These are phyloP conservation scores for Dolichoris vasculosae DNA, from an alignment of 1,140 invertebrate genomes.

Conservation along the genomic window DNA sequence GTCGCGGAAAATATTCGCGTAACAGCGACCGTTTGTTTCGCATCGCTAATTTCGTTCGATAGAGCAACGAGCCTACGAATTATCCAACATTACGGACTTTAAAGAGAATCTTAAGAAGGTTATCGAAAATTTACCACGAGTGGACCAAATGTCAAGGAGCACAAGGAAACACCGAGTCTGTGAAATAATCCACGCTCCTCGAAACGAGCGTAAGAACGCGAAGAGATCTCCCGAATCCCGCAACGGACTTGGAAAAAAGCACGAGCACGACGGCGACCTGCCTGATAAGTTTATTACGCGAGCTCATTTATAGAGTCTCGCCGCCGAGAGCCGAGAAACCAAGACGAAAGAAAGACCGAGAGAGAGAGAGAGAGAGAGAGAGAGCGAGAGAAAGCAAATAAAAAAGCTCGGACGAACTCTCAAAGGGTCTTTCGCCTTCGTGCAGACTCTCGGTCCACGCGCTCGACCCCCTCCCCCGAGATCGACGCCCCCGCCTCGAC, in stretches of 20 bases:
- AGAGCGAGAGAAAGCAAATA: neutral
- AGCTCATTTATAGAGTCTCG: neutral
- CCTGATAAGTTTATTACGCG: neutral
- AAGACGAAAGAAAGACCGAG: neutral
- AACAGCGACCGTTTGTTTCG: neutral
- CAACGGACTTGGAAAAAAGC: neutral
- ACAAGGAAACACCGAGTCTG: too few relatives aligned
- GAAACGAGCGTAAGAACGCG: too few relatives aligned
- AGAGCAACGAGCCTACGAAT: too few relatives aligned
- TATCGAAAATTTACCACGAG: too few relatives aligned
- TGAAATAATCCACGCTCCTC: too few relatives aligned
- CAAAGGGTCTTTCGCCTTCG: neutral
- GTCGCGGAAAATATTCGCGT: too few relatives aligned
- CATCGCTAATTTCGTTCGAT: neutral
- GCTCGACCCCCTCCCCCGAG: neutral
- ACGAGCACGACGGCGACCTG: neutral
- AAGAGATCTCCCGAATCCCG: neutral
- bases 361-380: neutral
- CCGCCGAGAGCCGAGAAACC: too few relatives aligned
- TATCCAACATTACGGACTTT: too few relatives aligned
- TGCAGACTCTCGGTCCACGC: slow-evolving; percentile 5
- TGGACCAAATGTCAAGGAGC: too few relatives aligned
- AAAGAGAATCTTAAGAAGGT: too few relatives aligned
- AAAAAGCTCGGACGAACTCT: neutral
- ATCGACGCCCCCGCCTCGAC: slow-evolving; percentile 2